Percentiles rank a stretch among this genome's conserved stretches.
phyloP scores from a whole-genome alignment of 2,797 vertebrate genomes.

The Pristis pectinata region DNA sequence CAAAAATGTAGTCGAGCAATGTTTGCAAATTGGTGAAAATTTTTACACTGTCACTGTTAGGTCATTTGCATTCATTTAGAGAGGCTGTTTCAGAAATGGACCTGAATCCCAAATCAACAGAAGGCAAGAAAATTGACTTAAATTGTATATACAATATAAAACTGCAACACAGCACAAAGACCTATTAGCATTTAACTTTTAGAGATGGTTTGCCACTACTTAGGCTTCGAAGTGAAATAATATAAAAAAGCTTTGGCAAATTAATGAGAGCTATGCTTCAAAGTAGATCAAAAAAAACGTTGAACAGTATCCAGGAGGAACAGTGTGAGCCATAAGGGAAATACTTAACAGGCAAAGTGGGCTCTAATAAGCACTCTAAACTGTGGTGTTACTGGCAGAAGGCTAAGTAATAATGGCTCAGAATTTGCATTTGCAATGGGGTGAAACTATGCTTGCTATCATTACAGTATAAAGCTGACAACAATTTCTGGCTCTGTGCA shows the following conservation, averaged over 20 bases:
- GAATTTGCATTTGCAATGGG: too few relatives aligned
- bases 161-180: not conserved
- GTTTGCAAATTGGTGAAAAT: conserved; percentile 1
- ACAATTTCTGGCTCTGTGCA: too few relatives aligned
- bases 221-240: not conserved
- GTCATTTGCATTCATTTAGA: conserved; percentile 9
- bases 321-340: not conserved
- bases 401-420: not conserved
- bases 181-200: not conserved
- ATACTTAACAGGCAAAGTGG: not conserved
- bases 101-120: not conserved
- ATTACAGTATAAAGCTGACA: too few relatives aligned
- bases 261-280: not conserved
- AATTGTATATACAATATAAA: not conserved
- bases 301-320: not conserved
- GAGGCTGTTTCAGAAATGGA: conserved; percentile 2
- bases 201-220: not conserved
- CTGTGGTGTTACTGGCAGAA: not conserved
- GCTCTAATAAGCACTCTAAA: not conserved
- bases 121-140: not conserved
- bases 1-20: not conserved
- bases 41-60: not conserved
- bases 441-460: too few relatives aligned
- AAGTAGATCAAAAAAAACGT: not conserved
- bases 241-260: not conserved